phyloP scores from a whole-genome alignment of 2,888 invertebrate species.

The Caenorhabditis imperialis region DNA sequence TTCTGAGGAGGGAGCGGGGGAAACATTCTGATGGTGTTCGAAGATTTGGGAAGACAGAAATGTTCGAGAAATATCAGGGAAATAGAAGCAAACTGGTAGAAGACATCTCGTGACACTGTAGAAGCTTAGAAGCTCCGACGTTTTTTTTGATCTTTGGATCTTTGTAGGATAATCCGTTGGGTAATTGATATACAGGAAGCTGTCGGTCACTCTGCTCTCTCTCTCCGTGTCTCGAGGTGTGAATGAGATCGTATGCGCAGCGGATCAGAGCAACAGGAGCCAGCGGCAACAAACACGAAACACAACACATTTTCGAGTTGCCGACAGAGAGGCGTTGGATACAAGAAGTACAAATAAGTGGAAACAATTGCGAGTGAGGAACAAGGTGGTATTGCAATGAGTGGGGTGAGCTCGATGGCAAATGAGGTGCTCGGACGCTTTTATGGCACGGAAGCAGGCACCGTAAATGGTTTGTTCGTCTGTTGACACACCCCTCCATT shows the following conservation, averaged over 20 bases:
- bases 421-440: too few relatives aligned
- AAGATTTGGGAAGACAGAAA: neutral
- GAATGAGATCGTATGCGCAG: constrained; percentile 43
- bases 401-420: too few relatives aligned
- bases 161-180: constrained; percentile 16
- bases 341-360: constrained; percentile 14
- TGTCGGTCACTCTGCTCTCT: neutral
- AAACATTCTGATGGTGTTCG: too few relatives aligned
- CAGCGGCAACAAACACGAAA: constrained; percentile 43
- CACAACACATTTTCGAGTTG: constrained; percentile 46
- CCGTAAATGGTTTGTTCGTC: constrained; percentile 43
- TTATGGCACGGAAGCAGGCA: constrained; percentile 41
- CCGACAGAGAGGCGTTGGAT: constrained; percentile 18
- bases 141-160: constrained; percentile 24
- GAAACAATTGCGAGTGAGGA: constrained; percentile 6
- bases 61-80: neutral
- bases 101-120: neutral
- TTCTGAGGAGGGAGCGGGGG: too few relatives aligned
- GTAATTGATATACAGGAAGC: constrained; percentile 45
- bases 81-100: neutral
- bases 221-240: constrained; percentile 27
- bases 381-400: too few relatives aligned
- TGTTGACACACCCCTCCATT: constrained; percentile 45
- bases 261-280: constrained; percentile 37
- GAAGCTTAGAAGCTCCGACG: neutral